phyloP scores from a whole-genome alignment of 2,797 vertebrate species.

The Melanotaenia pygmaea region DNA sequence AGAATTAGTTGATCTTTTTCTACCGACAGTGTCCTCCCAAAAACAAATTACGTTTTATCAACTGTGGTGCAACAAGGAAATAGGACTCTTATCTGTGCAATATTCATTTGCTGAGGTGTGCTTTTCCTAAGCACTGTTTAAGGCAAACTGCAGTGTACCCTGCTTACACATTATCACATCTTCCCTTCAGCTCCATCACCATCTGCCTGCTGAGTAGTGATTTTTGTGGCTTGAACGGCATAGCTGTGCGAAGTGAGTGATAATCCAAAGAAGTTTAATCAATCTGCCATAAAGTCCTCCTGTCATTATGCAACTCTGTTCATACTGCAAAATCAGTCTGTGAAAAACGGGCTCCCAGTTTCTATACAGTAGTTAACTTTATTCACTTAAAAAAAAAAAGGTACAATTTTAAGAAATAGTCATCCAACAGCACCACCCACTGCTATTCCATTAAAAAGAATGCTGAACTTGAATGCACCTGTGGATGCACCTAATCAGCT shows the following conservation, averaged over 20 bases:
- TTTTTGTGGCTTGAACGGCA: slow-evolving; percentile 20
- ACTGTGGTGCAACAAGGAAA: background rate
- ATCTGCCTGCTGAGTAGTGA: slow-evolving; percentile 13
- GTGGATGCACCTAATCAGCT: slow-evolving; percentile 5
- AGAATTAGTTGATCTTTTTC: background rate
- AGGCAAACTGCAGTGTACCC: background rate
- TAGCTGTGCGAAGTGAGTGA: slow-evolving; percentile 7
- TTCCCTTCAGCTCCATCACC: slow-evolving; percentile 3
- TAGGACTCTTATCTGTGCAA: background rate
- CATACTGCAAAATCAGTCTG: background rate
- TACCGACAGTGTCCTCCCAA: background rate
- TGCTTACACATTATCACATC: slow-evolving; percentile 5
- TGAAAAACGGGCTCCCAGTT: background rate
- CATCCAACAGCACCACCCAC: background rate
- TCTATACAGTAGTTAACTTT: background rate
- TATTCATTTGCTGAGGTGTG: slow-evolving; percentile 4
- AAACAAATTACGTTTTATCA: background rate
- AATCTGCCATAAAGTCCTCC: slow-evolving; percentile 10
- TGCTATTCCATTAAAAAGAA: background rate
- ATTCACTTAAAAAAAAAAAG: background rate
- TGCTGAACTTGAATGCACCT: background rate
- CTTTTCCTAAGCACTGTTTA: background rate
- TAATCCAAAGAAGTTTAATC: slow-evolving; percentile 19
- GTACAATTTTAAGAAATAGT: background rate
- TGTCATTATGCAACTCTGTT: background rate